phyloP scores from a whole-genome alignment of 2,797 vertebrate species.

The Epinephelus coioides region DNA sequence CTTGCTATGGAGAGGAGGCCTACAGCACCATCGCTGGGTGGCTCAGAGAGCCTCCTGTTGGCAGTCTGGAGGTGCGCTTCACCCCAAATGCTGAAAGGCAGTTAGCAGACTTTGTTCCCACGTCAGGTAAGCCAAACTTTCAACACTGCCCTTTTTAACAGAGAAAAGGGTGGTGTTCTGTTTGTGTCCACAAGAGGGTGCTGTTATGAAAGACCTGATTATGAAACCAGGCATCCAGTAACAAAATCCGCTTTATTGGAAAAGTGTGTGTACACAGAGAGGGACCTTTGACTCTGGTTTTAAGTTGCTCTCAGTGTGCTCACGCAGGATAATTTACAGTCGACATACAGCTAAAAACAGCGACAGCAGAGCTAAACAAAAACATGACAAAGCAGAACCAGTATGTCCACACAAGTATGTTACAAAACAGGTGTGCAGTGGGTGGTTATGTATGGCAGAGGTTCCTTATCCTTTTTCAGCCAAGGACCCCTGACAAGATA shows the following conservation, averaged over 20 bases:
- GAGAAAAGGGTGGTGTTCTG: background rate
- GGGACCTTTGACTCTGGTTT: background rate
- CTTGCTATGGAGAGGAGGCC: constrained; percentile 70
- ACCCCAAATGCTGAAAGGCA: constrained; percentile 87
- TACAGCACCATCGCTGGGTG: constrained; percentile 86
- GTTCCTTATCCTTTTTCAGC: too few relatives aligned
- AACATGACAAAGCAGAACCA: background rate
- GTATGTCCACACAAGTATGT: background rate
- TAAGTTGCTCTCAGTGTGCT: background rate
- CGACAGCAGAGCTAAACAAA: background rate
- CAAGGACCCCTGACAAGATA: too few relatives aligned
- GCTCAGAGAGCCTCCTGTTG: constrained; percentile 87
- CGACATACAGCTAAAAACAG: background rate
- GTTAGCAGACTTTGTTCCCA: constrained; percentile 83
- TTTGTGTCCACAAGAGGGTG: constrained; percentile 58
- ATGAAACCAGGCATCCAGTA: constrained; percentile 19
- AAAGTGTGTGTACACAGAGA: background rate
- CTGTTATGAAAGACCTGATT: constrained; percentile 20
- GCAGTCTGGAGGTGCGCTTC: constrained; percentile 88
- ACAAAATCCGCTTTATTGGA: too few relatives aligned
- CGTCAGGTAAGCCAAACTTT: constrained; percentile 70
- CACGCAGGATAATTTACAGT: background rate
- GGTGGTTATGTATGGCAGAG: too few relatives aligned
- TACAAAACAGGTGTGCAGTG: too few relatives aligned
- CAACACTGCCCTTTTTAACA: background rate